Evolutionary conservation across 2,888 invertebrate species (phyloP), one percentile per base, ranked within the genome.

Genomic region (Epinotia bilunana): DNA sequence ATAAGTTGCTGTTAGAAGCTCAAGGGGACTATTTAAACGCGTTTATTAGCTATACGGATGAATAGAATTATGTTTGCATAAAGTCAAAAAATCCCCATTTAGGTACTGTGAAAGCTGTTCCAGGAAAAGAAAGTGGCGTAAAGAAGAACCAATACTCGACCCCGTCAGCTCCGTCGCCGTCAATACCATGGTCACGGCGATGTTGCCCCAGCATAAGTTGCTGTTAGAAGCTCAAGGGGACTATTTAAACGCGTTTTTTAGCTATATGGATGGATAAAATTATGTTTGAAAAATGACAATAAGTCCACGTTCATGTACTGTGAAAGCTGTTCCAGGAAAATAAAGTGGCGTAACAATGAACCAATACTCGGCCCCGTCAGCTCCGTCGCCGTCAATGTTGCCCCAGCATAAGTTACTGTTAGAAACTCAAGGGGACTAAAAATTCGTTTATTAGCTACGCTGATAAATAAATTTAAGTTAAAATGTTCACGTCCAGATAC

Each of bases 391-490:
- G 63, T 23, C 77, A 4, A 76, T n/a, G 62, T 76, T 73, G 64
- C 73, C 77, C 6, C 78, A 78, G 64, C 85, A 85, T 58, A 91
- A 91, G 57, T 28, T 90, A 0, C 65, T 88, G 0, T 77, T 87
- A 9, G 90, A 91, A 18, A 74, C 86, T 0, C 87, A 86, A 4
- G 86, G 83, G 0, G 91, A 91, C 69, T 92, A 90, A 74, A 16
- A 89, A 88, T 78, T 91, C 90, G 0, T 92, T 90, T 77, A 89
- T 92, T 33, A 88, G 86, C 12, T 91, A 90, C 75, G 88, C 87
- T 53, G 90, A 90, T 61, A 12, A 13, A 57, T 16, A n/a, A n/a
- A n/a, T n/a, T 60, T 1, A 46, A 13, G 13, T 13, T 12, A 12
- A 13, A 13, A 46, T 7, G 9, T 33, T 12, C 43, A 2, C 43